Evolutionary conservation across 92 coral and sea anemone species (phyloP).

Genomic region (Phenganax stokvisi): DNA sequence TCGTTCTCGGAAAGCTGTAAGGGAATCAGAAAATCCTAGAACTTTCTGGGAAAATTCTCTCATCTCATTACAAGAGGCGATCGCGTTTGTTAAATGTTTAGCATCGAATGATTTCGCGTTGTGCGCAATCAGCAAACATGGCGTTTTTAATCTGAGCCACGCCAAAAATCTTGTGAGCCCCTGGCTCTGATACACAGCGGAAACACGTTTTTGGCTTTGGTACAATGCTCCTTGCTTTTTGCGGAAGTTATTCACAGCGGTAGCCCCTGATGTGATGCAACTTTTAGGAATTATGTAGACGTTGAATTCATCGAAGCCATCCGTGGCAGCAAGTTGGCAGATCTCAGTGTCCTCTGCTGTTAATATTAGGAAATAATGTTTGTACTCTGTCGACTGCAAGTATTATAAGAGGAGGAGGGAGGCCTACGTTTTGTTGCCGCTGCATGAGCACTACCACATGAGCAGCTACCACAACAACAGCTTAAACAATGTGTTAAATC

Average conservation of each 20-base stretch:
- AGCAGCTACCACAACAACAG: not conserved
- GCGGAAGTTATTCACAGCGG: constrained; percentile 55
- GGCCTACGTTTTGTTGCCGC: too few species aligned
- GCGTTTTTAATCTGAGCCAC: constrained; percentile 47
- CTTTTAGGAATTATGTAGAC: constrained; percentile 47
- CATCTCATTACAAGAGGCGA: constrained; percentile 23
- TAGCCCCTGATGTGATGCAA: constrained; percentile 44
- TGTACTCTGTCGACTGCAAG: too few species aligned
- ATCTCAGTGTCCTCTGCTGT: constrained; percentile 57
- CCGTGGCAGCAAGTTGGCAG: constrained; percentile 57
- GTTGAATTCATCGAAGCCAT: constrained; percentile 46
- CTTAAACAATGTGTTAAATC: not conserved
- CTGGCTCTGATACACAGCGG: constrained; percentile 37
- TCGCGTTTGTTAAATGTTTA: constrained; percentile 44
- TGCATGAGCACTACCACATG: too few species aligned
- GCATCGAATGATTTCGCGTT: constrained; percentile 53
- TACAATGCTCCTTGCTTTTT: constrained; percentile 49
- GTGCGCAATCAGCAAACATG: constrained; percentile 56
- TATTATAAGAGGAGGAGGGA: too few species aligned
- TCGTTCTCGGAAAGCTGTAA: constrained; percentile 55
- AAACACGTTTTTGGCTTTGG: constrained; percentile 47
- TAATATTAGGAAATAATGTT: not conserved
- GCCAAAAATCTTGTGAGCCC: constrained; percentile 33
- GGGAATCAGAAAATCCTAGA: constrained; percentile 53
- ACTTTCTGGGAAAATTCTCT: constrained; percentile 36